A percentile compares a stretch with the other conserved stretches of the same genome.
Conservation (phyloP, 2,113 vertebrate genomes). For the Melanostigma gelatinosum region DNA sequence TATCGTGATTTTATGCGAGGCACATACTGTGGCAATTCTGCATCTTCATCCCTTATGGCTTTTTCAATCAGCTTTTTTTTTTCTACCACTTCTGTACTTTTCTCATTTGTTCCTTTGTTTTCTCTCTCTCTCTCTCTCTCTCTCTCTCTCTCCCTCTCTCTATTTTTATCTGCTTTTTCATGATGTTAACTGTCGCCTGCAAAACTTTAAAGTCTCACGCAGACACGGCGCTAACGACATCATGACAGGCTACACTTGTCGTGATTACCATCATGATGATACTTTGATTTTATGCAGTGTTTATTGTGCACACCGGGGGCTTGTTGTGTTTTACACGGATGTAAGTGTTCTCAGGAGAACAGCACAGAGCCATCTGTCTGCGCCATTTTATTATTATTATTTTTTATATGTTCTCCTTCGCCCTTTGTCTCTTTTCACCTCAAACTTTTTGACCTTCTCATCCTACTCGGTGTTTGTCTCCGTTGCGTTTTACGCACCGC, state of each 20-base stretch:
- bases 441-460: constrained; percentile 18
- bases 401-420: constrained; percentile 10
- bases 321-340: constrained; percentile 70
- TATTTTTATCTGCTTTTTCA: constrained; percentile 27
- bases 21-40: constrained; percentile 27
- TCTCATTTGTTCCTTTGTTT: background rate
- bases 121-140: background rate
- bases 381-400: background rate
- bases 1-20: constrained; percentile 59
- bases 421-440: constrained; percentile 13
- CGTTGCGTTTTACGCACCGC: background rate
- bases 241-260: constrained; percentile 67
- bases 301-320: constrained; percentile 66
- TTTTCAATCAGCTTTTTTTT: background rate
- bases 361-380: constrained; percentile 67
- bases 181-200: constrained; percentile 36
- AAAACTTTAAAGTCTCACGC: constrained; percentile 33
- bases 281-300: constrained; percentile 70
- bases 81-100: background rate
- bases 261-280: constrained; percentile 65
- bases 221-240: constrained; percentile 52
- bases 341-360: constrained; percentile 66
- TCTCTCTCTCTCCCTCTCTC: background rate
- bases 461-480: background rate
- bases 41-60: background rate